Evolutionary conservation across 2,888 invertebrate species (phyloP).

Genomic region (Sinodicranocentrus sp.): DNA sequence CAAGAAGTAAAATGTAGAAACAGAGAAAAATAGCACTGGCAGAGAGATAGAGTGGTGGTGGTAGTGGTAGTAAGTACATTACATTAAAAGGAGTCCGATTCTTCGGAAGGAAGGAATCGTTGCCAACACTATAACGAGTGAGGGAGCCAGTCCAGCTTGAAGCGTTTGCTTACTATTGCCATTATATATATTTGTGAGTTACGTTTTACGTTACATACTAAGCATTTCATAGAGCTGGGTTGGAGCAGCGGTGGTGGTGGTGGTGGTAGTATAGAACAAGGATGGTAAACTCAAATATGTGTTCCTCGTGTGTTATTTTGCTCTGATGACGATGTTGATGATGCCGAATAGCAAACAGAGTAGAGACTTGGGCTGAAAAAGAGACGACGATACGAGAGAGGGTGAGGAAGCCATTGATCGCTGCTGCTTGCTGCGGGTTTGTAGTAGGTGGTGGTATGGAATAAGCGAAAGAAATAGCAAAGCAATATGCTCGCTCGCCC

Average conservation of each 20-base stretch:
- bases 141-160: slow-evolving; percentile 41
- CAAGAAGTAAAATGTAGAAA: background rate
- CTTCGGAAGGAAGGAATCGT: slow-evolving; percentile 69
- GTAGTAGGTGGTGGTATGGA: slow-evolving; percentile 67
- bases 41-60: slow-evolving; percentile 42
- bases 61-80: slow-evolving; percentile 43
- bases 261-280: slow-evolving; percentile 30
- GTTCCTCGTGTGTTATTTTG: slow-evolving; percentile 64
- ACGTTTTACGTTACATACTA: background rate
- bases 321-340: slow-evolving; percentile 42
- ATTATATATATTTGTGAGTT: slow-evolving; percentile 12
- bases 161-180: slow-evolving; percentile 48
- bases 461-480: slow-evolving; percentile 36
- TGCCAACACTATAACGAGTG: slow-evolving; percentile 61
- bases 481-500: background rate
- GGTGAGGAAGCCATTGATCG: slow-evolving; percentile 76
- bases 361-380: slow-evolving; percentile 46
- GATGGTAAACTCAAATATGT: slow-evolving; percentile 43
- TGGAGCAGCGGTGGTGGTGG: slow-evolving; percentile 9
- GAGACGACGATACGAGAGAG: slow-evolving; percentile 56
- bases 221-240: background rate
- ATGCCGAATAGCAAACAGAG: slow-evolving; percentile 41
- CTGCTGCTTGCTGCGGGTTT: slow-evolving; percentile 67
- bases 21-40: slow-evolving; percentile 30
- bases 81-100: slow-evolving; percentile 66